Evolutionary conservation across 2,797 vertebrate species (phyloP).

Genomic region (Vipera ursinii): DNA sequence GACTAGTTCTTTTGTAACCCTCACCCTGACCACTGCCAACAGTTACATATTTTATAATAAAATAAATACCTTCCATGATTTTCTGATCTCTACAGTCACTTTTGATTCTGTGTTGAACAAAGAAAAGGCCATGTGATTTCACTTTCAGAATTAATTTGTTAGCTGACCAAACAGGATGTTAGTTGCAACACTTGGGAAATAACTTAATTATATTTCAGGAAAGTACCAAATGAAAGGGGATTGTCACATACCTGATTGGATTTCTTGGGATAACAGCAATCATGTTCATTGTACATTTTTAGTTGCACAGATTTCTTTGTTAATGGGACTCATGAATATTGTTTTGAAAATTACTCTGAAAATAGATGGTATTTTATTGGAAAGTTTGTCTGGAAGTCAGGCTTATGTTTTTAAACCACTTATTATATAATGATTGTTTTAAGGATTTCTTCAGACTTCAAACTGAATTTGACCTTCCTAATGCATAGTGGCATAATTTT

Average conservation of each 20-base stretch:
- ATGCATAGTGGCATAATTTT: background rate
- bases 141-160: background rate
- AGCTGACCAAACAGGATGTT: background rate
- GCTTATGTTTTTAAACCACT: background rate
- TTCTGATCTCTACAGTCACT: background rate
- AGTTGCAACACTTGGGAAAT: background rate
- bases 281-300: background rate
- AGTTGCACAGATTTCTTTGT: background rate
- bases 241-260: background rate
- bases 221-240: background rate
- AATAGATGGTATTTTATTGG: background rate
- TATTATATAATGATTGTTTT: background rate
- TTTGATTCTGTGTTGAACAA: background rate
- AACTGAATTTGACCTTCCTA: background rate
- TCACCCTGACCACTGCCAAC: background rate
- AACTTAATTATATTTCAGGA: background rate
- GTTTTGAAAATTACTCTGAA: background rate
- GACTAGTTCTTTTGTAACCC: background rate
- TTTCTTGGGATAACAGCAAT: background rate
- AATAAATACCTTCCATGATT: slow-evolving; percentile 31
- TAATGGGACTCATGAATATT: background rate
- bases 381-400: background rate
- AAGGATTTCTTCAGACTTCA: background rate
- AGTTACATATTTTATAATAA: background rate
- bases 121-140: background rate